phyloP scores from a whole-genome alignment of 2,888 invertebrate genomes.

The Drosophila neoperkinsi region DNA sequence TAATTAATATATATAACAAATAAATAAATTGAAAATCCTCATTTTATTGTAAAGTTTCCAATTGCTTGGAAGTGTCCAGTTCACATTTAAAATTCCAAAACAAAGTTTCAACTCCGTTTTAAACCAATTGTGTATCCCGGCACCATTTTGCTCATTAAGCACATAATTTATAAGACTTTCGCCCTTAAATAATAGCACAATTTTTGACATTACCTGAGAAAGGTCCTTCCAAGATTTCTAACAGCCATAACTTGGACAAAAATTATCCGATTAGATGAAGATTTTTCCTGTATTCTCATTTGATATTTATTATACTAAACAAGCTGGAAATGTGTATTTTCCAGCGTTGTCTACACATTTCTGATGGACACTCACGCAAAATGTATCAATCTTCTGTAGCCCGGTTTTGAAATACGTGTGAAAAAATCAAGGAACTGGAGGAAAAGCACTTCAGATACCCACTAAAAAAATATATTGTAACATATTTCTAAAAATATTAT shows the following conservation, averaged over 20 bases:
- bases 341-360: not conserved
- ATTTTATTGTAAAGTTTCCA: not conserved
- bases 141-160: not conserved
- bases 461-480: not conserved
- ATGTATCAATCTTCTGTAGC: not conserved
- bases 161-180: not conserved
- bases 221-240: not conserved
- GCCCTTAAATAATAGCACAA: too few species aligned
- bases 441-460: too few species aligned
- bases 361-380: not conserved
- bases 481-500: not conserved
- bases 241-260: not conserved
- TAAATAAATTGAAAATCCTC: not conserved
- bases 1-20: not conserved
- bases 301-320: not conserved
- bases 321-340: not conserved
- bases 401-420: not conserved
- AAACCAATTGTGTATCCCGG: not conserved
- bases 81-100: not conserved
- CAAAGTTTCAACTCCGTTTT: fast-evolving
- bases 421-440: not conserved
- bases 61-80: not conserved
- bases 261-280: fast-evolving
- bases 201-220: too few species aligned
- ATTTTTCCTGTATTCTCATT: not conserved